Evolutionary conservation across 2,888 invertebrate species (phyloP).

Genomic region (Suillia variegata): DNA sequence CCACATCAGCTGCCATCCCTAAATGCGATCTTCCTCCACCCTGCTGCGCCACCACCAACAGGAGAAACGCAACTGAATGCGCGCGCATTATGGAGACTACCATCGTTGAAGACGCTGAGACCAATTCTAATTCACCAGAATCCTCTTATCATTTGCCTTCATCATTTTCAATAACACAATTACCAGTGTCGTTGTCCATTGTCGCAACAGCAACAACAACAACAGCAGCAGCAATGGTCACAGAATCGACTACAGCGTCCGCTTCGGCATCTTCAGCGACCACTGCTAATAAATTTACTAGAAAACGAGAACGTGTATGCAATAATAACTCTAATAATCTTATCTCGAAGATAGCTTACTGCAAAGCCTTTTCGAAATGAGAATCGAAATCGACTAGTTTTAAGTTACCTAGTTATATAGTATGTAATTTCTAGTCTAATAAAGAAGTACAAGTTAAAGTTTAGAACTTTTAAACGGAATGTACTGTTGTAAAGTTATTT

Average conservation of each 20-base stretch:
- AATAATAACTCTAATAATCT: slow-evolving; percentile 56
- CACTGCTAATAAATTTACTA: slow-evolving; percentile 58
- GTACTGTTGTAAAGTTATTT: no score
- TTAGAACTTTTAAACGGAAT: no score
- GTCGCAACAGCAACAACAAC: slow-evolving; percentile 24
- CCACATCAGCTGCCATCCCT: slow-evolving; percentile 2
- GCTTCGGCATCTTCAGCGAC: slow-evolving; percentile 35
- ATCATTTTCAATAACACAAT: slow-evolving; percentile 27
- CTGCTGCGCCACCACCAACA: slow-evolving; percentile 16
- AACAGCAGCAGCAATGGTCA: slow-evolving; percentile 7
- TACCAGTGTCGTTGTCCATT: slow-evolving; percentile 28
- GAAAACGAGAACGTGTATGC: slow-evolving; percentile 59
- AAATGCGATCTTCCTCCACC: not conserved
- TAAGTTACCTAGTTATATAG: slow-evolving; percentile 10
- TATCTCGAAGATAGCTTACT: slow-evolving; percentile 55
- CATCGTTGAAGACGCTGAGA: slow-evolving; percentile 48
- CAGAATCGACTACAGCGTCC: not conserved
- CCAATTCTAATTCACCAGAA: slow-evolving; percentile 36
- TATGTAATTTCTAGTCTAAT: no score
- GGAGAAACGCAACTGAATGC: slow-evolving; percentile 26
- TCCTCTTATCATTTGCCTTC: slow-evolving; percentile 28
- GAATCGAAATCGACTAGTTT: slow-evolving; percentile 31
- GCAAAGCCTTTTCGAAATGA: slow-evolving; percentile 55
- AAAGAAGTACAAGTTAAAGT: no score
- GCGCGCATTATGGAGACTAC: slow-evolving; percentile 39